Conservation (phyloP, 2,797 vertebrate species). For the Bucorvus abyssinicus region DNA sequence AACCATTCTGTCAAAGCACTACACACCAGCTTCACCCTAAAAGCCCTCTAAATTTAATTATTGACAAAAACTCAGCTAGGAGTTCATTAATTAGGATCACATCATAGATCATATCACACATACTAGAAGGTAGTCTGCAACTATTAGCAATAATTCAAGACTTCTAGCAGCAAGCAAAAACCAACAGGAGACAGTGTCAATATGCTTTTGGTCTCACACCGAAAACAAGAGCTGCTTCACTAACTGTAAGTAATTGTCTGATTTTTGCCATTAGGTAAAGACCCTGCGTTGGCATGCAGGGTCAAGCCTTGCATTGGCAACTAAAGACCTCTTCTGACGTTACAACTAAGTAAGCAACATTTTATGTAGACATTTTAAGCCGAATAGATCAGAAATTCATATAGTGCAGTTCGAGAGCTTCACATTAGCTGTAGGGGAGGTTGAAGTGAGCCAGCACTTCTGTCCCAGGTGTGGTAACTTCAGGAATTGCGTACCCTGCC, state of each 20-base stretch:
- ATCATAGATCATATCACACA: neutral
- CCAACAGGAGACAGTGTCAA: neutral
- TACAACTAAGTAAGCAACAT: neutral
- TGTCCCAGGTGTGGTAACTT: too few relatives aligned
- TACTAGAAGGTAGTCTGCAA: neutral
- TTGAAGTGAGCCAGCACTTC: too few relatives aligned
- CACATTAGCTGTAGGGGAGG: too few relatives aligned
- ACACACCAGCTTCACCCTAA: neutral
- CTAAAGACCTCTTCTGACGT: neutral
- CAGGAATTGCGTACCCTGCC: too few relatives aligned
- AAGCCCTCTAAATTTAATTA: neutral
- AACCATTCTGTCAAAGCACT: neutral
- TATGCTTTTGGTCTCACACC: neutral
- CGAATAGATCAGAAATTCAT: neutral
- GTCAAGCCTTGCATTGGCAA: neutral
- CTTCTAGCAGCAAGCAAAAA: neutral
- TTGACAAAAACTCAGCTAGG: neutral
- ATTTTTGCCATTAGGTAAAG: neutral
- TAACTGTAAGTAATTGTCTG: neutral
- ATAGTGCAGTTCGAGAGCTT: neutral
- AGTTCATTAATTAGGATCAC: neutral
- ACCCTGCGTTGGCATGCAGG: rapidly evolving
- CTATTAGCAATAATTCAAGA: neutral
- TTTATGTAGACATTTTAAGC: neutral
- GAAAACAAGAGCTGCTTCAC: neutral